Percentiles rank a stretch among this genome's conserved stretches.
Evolutionary conservation across 2,113 vertebrate genomes (phyloP).

Genomic region (Prionailurus viverrinus): DNA sequence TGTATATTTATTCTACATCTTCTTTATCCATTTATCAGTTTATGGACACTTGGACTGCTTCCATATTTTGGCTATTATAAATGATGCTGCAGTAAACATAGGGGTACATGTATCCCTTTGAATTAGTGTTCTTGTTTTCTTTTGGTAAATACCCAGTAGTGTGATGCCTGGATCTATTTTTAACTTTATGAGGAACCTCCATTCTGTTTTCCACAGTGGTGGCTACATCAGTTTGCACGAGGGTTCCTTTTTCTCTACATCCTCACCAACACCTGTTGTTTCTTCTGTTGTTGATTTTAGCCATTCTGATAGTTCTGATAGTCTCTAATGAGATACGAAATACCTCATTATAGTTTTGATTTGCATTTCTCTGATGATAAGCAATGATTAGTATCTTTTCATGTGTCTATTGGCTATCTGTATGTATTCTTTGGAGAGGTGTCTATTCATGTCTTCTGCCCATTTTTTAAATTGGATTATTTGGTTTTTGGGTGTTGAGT

Average conservation of each 20-base stretch:
- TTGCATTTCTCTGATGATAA: not conserved
- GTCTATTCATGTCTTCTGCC: not conserved
- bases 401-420: not conserved
- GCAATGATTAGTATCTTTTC: not conserved
- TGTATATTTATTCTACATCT: not conserved
- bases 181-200: not conserved
- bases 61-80: not conserved
- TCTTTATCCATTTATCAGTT: not conserved
- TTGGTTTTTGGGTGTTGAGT: not conserved
- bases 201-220: not conserved
- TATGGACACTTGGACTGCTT: not conserved
- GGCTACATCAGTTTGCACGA: not conserved
- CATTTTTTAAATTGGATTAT: not conserved
- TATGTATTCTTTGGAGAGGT: not conserved
- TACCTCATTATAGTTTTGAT: not conserved
- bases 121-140: not conserved
- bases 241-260: not conserved
- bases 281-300: not conserved
- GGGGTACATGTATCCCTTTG: not conserved
- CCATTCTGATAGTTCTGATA: not conserved
- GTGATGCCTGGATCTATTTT: not conserved
- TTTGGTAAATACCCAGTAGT: not conserved
- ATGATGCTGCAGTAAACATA: not conserved
- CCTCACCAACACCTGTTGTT: not conserved
- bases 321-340: too few species aligned